Conservation (phyloP, 35 echinoderm and acorn worm genomes). For the Apostichopus californicus region DNA sequence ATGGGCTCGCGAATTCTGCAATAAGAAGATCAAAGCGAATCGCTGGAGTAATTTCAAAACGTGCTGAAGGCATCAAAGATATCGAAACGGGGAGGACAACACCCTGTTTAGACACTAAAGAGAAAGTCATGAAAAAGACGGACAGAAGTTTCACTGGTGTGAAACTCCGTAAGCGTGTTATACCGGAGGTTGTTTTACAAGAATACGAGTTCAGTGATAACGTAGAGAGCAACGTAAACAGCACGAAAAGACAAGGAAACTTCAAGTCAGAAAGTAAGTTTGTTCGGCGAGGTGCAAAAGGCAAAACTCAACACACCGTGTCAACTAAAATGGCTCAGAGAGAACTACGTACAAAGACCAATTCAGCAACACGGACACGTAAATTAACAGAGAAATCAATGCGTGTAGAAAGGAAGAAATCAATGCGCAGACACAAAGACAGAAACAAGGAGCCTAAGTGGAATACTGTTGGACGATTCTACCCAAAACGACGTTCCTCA, state of each 20-base stretch:
- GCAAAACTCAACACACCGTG: neutral
- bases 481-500: neutral
- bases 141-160: neutral
- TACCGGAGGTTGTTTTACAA: neutral
- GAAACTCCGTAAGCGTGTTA: neutral
- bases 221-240: neutral
- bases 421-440: neutral
- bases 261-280: no score
- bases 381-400: neutral
- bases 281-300: neutral
- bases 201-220: slow-evolving; percentile 14
- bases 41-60: neutral
- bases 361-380: neutral
- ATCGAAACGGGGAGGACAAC: neutral
- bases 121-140: neutral
- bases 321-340: neutral
- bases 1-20: neutral
- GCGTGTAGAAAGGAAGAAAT: neutral
- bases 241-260: neutral
- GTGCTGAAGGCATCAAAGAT: neutral
- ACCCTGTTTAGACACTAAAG: neutral
- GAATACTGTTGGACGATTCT: neutral
- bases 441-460: neutral
- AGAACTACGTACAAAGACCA: neutral
- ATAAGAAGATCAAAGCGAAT: neutral